Percentiles rank a stretch among this genome's conserved stretches.
Conservation (phyloP, 2,113 vertebrate genomes). For the Laticauda colubrina region DNA sequence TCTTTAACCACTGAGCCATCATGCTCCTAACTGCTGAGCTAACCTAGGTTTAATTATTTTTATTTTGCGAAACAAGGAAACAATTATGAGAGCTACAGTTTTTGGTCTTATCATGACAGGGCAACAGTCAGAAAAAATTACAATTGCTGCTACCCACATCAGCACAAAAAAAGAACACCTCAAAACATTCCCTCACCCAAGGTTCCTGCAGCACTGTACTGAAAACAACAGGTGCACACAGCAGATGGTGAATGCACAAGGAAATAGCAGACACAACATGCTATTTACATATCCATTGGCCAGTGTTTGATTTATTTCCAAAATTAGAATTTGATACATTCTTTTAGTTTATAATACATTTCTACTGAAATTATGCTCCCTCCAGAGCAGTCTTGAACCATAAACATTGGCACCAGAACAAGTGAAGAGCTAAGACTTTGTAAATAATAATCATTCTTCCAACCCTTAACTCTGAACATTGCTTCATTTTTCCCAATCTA, state of each 20-base stretch:
- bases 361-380: neutral
- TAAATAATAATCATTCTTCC: neutral
- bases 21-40: no score
- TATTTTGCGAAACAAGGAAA: neutral
- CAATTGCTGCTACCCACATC: neutral
- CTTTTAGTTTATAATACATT: conserved; percentile 13
- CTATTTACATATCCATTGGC: conserved; percentile 24
- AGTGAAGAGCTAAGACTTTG: neutral
- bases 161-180: neutral
- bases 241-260: conserved; percentile 20
- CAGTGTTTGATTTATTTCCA: conserved; percentile 30
- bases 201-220: neutral
- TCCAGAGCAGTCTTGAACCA: neutral
- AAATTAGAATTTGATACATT: conserved; percentile 15
- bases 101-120: neutral
- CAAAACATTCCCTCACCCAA: neutral
- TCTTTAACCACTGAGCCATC: no score
- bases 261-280: conserved; percentile 15
- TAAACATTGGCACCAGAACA: neutral
- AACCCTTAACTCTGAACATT: neutral
- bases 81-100: neutral
- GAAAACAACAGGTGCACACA: conserved; percentile 31
- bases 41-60: neutral
- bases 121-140: neutral
- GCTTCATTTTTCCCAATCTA: neutral